Conservation (phyloP, 2,797 vertebrate genomes). For the Crax fasciolata region DNA sequence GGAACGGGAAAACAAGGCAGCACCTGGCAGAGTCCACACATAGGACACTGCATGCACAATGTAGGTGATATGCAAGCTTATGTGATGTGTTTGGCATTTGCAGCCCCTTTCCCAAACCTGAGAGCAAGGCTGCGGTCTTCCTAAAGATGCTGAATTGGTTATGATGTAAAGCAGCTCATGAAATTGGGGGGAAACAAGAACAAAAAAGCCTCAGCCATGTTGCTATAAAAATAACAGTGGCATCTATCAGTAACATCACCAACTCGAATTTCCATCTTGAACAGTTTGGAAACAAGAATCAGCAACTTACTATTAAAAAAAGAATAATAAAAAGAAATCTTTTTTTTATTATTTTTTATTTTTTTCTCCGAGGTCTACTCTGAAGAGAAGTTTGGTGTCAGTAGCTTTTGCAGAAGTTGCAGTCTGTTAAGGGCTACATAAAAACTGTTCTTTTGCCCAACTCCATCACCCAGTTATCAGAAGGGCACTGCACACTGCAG, state of each 20-base stretch:
- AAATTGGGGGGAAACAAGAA: not conserved
- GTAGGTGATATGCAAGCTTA: conserved; percentile 34
- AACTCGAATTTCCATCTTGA: not conserved
- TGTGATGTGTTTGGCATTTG: conserved; percentile 20
- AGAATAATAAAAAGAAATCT: not conserved
- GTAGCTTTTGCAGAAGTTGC: not conserved
- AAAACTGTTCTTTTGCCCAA: fast-evolving
- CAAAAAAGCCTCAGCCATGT: not conserved
- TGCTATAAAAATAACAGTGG: not conserved
- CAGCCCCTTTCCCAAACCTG: not conserved
- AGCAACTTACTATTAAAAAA: not conserved
- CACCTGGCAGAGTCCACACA: conserved; percentile 29
- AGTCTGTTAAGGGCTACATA: not conserved
- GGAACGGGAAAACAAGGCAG: conserved; percentile 36
- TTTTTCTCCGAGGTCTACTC: not conserved
- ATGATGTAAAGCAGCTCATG: not conserved
- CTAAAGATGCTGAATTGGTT: not conserved
- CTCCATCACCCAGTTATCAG: not conserved
- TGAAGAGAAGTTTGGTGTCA: not conserved
- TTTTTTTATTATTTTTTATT: not conserved
- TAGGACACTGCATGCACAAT: not conserved
- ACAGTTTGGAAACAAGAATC: not conserved
- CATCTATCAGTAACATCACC: not conserved
- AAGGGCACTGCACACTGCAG: not conserved
- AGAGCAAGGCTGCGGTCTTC: not conserved